Evolutionary conservation across 2,888 invertebrate species (phyloP).

Genomic region (Rhaphigaster nebulosa): DNA sequence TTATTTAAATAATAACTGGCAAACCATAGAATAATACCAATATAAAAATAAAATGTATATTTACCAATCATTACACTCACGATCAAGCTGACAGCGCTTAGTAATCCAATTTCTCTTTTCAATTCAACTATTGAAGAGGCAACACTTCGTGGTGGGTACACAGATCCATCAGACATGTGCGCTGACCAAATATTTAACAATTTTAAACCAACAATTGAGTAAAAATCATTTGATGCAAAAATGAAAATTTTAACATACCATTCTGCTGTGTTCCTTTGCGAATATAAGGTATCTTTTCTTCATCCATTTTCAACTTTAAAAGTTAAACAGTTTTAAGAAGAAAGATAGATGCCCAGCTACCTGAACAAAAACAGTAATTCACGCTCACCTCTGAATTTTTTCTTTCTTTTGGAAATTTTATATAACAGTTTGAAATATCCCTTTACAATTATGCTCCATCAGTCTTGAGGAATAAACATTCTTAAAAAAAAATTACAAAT

Average conservation of each 20-base stretch:
- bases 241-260: constrained; percentile 36
- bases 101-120: constrained; percentile 82
- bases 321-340: neutral
- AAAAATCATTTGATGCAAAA: neutral
- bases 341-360: neutral
- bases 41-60: constrained; percentile 20
- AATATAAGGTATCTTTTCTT: neutral
- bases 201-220: neutral
- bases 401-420: constrained; percentile 4
- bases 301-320: neutral
- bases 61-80: constrained; percentile 90
- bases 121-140: constrained; percentile 69
- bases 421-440: neutral
- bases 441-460: neutral
- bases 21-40: neutral
- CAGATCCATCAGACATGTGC: neutral
- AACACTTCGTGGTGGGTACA: neutral
- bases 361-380: neutral
- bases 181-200: neutral
- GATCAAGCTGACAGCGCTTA: constrained; percentile 86
- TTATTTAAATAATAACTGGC: neutral
- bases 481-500: neutral
- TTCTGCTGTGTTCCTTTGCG: neutral
- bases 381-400: neutral
- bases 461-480: constrained; percentile 43